Conservation (phyloP, 1,140 invertebrate species). For the Trialeurodes vaporariorum region DNA sequence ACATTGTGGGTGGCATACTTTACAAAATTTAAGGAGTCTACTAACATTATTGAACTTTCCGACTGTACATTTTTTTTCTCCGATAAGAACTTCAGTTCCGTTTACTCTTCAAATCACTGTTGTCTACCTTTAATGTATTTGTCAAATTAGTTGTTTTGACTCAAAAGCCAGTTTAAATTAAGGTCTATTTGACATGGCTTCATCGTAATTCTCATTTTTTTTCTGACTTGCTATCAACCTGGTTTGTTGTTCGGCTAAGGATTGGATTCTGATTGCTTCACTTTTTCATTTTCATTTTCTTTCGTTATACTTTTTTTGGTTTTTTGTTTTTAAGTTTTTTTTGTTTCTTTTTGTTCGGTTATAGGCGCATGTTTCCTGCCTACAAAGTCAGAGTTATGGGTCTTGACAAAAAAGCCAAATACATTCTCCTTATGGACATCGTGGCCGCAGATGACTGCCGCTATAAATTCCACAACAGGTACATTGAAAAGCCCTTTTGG, state of each 20-base stretch:
- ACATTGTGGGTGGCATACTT: too few species aligned
- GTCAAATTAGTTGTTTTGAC: too few species aligned
- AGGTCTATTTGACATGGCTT: too few species aligned
- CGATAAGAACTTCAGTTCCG: too few species aligned
- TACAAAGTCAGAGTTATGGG: conserved; percentile 84
- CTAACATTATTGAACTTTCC: too few species aligned
- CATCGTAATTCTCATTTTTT: too few species aligned
- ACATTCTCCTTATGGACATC: conserved; percentile 89
- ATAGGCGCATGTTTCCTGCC: conserved; percentile 83
- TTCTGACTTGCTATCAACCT: too few species aligned
- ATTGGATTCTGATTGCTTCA: conserved; percentile 2
- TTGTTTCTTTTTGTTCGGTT: conserved; percentile 36
- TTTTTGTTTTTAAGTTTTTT: conserved; percentile 23
- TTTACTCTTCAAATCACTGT: too few species aligned
- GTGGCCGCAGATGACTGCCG: conserved; percentile 83
- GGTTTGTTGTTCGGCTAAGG: not conserved
- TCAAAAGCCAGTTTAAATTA: too few species aligned
- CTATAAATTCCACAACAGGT: conserved; percentile 94
- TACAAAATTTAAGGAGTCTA: too few species aligned
- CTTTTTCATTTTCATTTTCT: conserved; percentile 15
- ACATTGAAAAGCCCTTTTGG: conserved; percentile 21
- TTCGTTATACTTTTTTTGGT: conserved; percentile 17
- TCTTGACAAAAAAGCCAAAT: conserved; percentile 88
- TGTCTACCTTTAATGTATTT: too few species aligned
- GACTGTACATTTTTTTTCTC: too few species aligned